Evolutionary conservation across 2,113 vertebrate genomes (phyloP), one percentile per base, ranked within the genome.

Genomic region (Anarrhichthys ocellatus): DNA sequence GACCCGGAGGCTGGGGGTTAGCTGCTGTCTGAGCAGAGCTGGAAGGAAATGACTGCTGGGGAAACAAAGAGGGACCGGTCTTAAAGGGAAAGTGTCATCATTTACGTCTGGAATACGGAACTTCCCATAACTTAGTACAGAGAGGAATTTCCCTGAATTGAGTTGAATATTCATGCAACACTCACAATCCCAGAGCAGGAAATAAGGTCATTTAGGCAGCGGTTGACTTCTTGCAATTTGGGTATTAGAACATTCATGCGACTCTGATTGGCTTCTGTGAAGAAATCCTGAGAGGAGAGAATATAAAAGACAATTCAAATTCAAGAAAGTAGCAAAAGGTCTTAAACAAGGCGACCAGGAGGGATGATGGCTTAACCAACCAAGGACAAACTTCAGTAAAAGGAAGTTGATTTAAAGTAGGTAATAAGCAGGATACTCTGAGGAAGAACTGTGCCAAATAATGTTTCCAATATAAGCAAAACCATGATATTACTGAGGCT

Each of bases 171-270:
- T 48, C 27, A n/a, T n/a, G 22, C 6, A n/a, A 48, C 34, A 90
- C 96, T 94, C 80, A 98, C 97, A 95, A 95, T 94, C 88, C 94
- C 73, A 0, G 95, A 89, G 0, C 94, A 90, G n/a, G 96, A 94
- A 48, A 99, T 95, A 15, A 99, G 95, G 65, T 99, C 97, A 61
- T 91, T 91, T 70, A 99, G 96, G 89, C 96, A 97, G 50, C 93
- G 95, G 84, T 96, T 97, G 82, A 98, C 96, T 80, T 99, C 98
- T 89, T 98, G 97, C 1, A 99, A 89, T 91, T 97, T 97, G 64
- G 97, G 97, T 67, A 98, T 91, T 27, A 99, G 91, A 69, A 7
- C 64, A 22, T 94, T 95, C 90, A 97, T 91, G 0, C 94, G 93
- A 83, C 85, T 94, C 65, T 93, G 93, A 82, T 81, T 86, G 32